Conservation (phyloP, 2,113 vertebrate genomes). For the Helogale parvula region DNA sequence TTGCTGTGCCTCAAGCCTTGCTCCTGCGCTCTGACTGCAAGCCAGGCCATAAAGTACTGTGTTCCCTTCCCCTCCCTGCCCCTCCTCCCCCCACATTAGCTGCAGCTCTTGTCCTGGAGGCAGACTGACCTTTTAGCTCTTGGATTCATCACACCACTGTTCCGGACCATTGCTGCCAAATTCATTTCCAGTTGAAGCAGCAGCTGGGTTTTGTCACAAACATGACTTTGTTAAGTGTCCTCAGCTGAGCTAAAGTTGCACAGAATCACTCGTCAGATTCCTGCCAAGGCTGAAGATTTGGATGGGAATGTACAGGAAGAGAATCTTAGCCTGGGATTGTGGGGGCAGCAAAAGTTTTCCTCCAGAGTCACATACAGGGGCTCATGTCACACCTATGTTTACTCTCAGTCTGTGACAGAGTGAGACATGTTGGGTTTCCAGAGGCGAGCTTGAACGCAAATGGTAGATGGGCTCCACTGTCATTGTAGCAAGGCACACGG, state of each 20-base stretch:
- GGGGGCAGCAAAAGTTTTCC: neutral
- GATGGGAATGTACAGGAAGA: neutral
- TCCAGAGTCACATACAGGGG: neutral
- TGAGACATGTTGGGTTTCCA: neutral
- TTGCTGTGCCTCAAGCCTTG: neutral
- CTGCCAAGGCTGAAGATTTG: neutral
- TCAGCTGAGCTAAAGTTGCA: slow-evolving; percentile 1
- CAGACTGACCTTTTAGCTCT: neutral
- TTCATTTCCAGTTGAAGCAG: slow-evolving; percentile 54
- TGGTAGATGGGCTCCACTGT: neutral
- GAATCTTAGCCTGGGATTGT: neutral
- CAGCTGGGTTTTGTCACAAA: slow-evolving; percentile 68
- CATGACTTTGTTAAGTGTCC: neutral
- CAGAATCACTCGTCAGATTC: neutral
- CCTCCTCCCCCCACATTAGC: neutral
- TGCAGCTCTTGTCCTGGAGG: neutral
- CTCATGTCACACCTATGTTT: neutral
- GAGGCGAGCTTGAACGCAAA: neutral
- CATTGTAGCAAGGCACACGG: neutral
- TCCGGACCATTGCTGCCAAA: slow-evolving; percentile 3
- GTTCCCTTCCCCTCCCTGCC: accelerated
- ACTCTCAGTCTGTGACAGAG: neutral
- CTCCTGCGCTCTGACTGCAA: neutral
- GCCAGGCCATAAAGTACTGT: neutral
- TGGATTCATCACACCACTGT: neutral